Conservation (phyloP, 2,888 invertebrate genomes). For the Aporophyla nigra region DNA sequence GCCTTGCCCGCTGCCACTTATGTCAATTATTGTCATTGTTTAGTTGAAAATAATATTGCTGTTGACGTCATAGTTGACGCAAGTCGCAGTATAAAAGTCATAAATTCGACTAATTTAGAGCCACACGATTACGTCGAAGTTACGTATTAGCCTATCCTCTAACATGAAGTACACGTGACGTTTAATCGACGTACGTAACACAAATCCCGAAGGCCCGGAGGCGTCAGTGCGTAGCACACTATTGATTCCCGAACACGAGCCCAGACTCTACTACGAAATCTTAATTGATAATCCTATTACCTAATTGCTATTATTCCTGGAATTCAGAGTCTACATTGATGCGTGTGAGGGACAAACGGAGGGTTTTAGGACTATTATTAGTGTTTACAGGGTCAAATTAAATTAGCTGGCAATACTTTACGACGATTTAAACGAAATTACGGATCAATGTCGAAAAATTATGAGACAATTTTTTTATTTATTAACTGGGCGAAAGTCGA, state of each 20-base stretch:
- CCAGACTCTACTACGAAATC: constrained; percentile 24
- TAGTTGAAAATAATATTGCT: not conserved
- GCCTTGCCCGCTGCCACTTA: too few relatives aligned
- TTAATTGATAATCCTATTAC: constrained; percentile 39
- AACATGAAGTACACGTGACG: constrained; percentile 29
- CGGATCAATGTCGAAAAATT: too few relatives aligned
- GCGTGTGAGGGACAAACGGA: constrained; percentile 6
- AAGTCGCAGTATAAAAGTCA: not conserved
- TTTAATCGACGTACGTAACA: constrained; percentile 29
- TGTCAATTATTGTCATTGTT: not conserved
- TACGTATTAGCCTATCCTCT: not conserved
- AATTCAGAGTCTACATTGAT: not conserved
- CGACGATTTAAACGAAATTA: too few relatives aligned
- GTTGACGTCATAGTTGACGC: not conserved
- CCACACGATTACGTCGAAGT: not conserved
- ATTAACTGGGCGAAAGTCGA: too few relatives aligned
- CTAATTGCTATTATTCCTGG: constrained; percentile 26
- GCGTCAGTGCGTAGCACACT: constrained; percentile 3
- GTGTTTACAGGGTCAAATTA: not conserved
- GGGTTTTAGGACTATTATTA: not conserved
- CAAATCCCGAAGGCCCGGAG: constrained; percentile 16
- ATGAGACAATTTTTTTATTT: too few relatives aligned
- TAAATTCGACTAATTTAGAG: not conserved
- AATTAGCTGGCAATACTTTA: too few relatives aligned
- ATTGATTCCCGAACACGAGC: constrained; percentile 46